Evolutionary conservation across 1,140 invertebrate species (phyloP).

Genomic region (Cyclina sinensis): DNA sequence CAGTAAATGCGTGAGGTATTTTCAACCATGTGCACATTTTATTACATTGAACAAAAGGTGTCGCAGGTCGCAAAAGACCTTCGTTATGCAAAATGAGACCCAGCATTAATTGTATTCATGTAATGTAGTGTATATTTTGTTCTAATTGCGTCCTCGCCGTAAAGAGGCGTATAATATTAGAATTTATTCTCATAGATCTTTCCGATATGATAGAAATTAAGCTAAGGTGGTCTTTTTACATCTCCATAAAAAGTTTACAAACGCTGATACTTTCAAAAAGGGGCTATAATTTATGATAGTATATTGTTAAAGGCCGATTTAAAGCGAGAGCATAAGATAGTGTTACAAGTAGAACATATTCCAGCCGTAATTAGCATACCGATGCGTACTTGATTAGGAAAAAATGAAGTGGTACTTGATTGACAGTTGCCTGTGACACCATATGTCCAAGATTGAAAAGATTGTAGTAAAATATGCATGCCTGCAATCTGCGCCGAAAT

Average conservation of each 20-base stretch:
- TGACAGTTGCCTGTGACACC: slow-evolving; percentile 15
- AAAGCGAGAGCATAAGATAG: not conserved
- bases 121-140: slow-evolving; percentile 33
- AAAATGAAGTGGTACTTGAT: not conserved
- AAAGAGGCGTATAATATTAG: slow-evolving; percentile 34
- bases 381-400: not conserved
- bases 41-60: not conserved
- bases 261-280: slow-evolving; percentile 31
- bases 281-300: slow-evolving; percentile 29
- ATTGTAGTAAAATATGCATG: not conserved
- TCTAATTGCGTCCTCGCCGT: slow-evolving; percentile 6
- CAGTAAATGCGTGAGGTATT: not conserved
- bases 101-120: not conserved
- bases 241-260: not conserved
- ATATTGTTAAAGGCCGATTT: slow-evolving; percentile 17
- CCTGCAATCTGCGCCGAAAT: slow-evolving; percentile 12
- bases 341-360: not conserved
- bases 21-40: not conserved
- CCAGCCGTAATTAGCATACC: not conserved
- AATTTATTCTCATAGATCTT: slow-evolving; percentile 8
- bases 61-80: not conserved
- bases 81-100: slow-evolving; percentile 4
- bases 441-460: not conserved
- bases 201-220: slow-evolving; percentile 28
- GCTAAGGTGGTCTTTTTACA: slow-evolving; percentile 32